These are phyloP conservation scores for Lutjanus argentimaculatus DNA, from an alignment of 2,797 vertebrate species.

Conservation along the genomic window DNA sequence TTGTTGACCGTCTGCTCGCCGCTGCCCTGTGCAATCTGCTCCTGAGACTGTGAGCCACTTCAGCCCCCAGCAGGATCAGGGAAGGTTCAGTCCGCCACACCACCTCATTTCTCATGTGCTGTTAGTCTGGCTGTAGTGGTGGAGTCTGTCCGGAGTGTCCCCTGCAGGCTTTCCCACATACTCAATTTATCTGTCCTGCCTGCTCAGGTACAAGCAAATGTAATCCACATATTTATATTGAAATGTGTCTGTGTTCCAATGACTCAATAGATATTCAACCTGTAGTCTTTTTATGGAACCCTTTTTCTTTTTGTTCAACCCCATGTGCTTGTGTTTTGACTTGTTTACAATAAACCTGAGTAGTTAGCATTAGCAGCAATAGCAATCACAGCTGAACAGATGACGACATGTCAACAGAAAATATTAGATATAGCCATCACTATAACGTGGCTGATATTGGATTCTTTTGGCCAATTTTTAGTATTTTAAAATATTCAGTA, in stretches of 20 bases:
- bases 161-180: conserved; percentile 42
- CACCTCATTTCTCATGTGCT: conserved; percentile 42
- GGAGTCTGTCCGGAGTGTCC: conserved; percentile 4
- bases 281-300: background rate
- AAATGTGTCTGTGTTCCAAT: background rate
- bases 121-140: conserved; percentile 23
- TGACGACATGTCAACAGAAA: background rate
- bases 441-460: background rate
- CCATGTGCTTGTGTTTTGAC: background rate
- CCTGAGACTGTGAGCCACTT: conserved; percentile 66
- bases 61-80: conserved; percentile 56
- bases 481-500: background rate
- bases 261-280: background rate
- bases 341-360: background rate
- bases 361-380: background rate
- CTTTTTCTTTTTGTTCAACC: background rate
- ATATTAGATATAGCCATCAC: background rate
- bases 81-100: conserved; percentile 25
- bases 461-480: background rate
- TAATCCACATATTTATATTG: background rate
- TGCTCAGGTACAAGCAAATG: conserved; percentile 19
- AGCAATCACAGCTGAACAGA: background rate
- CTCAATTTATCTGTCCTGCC: background rate
- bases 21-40: conserved; percentile 77
- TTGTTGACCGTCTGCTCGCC: conserved; percentile 78